Percentiles rank a stretch among this genome's conserved stretches.
Evolutionary conservation across 2,113 vertebrate species (phyloP).

Genomic region (Herpailurus yagouaroundi): DNA sequence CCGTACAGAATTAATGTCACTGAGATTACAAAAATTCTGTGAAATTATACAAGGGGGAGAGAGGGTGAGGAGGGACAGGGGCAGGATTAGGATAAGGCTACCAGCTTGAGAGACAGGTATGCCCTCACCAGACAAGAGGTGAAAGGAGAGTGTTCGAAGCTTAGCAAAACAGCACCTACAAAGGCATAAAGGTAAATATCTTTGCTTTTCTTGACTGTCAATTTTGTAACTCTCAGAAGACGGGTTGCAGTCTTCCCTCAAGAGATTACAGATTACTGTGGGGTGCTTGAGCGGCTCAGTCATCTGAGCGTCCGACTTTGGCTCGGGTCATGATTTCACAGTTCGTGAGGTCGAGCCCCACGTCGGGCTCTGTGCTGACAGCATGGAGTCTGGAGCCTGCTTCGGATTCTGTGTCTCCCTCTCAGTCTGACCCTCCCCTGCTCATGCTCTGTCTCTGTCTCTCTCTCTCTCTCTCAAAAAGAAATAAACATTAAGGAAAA

Average conservation of each 20-base stretch:
- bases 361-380: no score
- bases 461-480: no score
- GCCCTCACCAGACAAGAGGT: not conserved
- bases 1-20: not conserved
- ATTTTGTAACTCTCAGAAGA: constrained; percentile 8
- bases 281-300: no score
- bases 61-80: not conserved
- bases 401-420: no score
- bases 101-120: not conserved
- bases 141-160: not conserved
- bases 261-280: not conserved
- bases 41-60: not conserved
- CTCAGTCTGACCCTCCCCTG: no score
- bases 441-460: no score
- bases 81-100: not conserved
- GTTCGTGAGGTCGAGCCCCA: no score
- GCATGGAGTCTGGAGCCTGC: no score
- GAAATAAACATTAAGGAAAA: no score
- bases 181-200: not conserved
- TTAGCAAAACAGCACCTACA: not conserved
- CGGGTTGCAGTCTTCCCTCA: not conserved
- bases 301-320: no score
- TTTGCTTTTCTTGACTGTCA: not conserved
- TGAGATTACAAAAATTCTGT: constrained; percentile 23
- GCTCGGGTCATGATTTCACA: no score